Percentiles rank a stretch among this genome's conserved stretches.
phyloP scores from a whole-genome alignment of 2,888 invertebrate species.

The Melikaiella ostensackeni region DNA sequence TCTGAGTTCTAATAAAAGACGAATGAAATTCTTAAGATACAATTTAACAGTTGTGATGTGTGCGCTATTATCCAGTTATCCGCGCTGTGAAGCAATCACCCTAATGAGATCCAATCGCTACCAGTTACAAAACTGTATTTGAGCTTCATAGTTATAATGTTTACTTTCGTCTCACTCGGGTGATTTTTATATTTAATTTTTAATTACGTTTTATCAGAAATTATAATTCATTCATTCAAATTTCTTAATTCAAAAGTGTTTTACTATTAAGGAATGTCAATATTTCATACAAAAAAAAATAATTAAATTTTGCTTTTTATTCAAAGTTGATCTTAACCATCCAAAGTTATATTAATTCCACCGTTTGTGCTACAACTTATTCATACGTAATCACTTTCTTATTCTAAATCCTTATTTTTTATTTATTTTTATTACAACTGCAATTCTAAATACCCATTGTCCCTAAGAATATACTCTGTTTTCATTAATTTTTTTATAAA shows the following conservation, averaged over 20 bases:
- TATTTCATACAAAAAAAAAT: no score
- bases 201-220: background rate
- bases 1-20: constrained; percentile 26
- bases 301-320: no score
- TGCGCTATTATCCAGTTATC: constrained; percentile 68
- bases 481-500: background rate
- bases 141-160: background rate
- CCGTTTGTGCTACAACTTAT: no score
- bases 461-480: no score
- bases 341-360: no score
- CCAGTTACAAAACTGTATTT: constrained; percentile 50
- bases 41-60: constrained; percentile 53
- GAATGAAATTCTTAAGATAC: constrained; percentile 20
- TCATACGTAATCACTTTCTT: no score
- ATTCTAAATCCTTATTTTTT: no score
- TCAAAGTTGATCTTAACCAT: no score
- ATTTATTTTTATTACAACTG: no score
- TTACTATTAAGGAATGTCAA: background rate
- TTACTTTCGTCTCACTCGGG: background rate
- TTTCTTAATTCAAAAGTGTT: background rate
- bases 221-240: no score
- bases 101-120: constrained; percentile 66
- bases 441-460: no score
- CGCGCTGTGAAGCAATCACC: constrained; percentile 60
- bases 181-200: background rate